Percentiles rank a stretch among this genome's conserved stretches.
Evolutionary conservation across 1,140 invertebrate species (phyloP).

Genomic region (Scaptomyza montana): DNA sequence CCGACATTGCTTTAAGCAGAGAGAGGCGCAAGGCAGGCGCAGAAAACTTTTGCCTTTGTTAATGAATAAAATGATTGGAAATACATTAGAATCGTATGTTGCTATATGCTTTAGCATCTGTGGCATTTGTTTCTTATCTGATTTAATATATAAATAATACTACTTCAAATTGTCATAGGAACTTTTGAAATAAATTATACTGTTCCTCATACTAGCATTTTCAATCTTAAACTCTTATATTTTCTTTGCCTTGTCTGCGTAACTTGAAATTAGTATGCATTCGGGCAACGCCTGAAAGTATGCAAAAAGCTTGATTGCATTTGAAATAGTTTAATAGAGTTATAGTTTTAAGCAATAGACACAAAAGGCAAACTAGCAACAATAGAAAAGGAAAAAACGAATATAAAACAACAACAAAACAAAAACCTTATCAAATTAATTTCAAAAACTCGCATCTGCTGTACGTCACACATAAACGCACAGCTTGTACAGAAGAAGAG

Average conservation of each 20-base stretch:
- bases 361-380: not conserved
- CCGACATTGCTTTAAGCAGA: slow-evolving; percentile 42
- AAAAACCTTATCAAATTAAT: slow-evolving; percentile 76
- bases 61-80: slow-evolving; percentile 82
- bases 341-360: slow-evolving; percentile 1
- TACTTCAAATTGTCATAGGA: too few relatives aligned
- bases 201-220: too few relatives aligned
- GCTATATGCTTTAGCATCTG: slow-evolving; percentile 55
- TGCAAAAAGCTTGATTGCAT: slow-evolving; percentile 19
- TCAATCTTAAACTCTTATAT: too few relatives aligned
- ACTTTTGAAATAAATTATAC: too few relatives aligned
- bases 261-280: not conserved
- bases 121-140: slow-evolving; percentile 16
- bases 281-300: slow-evolving; percentile 4
- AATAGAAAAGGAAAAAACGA: slow-evolving; percentile 23
- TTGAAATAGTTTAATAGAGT: slow-evolving; percentile 2
- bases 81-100: slow-evolving; percentile 55
- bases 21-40: slow-evolving; percentile 23
- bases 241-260: too few relatives aligned
- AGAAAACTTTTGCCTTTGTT: slow-evolving; percentile 72
- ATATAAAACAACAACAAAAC: slow-evolving; percentile 2
- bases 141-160: too few relatives aligned
- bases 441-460: slow-evolving; percentile 77
- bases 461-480: slow-evolving; percentile 67
- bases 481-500: slow-evolving; percentile 10